A percentile compares a stretch with the other conserved stretches of the same genome.
Evolutionary conservation across 2,113 vertebrate genomes (phyloP).

Genomic region (Nycticorax nycticorax): DNA sequence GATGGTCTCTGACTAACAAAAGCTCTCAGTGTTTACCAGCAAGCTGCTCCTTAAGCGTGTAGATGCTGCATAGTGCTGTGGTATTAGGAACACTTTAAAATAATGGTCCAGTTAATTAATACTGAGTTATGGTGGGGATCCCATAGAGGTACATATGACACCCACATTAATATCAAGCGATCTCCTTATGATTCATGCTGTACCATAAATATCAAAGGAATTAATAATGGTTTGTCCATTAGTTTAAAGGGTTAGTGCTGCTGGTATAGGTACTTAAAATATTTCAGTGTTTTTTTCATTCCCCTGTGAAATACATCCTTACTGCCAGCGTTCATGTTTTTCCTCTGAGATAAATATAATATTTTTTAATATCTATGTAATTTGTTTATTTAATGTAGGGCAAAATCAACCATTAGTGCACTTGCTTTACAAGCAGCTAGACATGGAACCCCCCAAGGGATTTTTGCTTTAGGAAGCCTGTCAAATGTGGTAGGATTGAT

Average conservation of each 20-base stretch:
- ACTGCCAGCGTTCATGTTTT: background rate
- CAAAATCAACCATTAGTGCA: background rate
- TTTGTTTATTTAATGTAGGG: background rate
- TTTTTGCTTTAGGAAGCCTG: background rate
- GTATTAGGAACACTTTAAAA: background rate
- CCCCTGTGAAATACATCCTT: background rate
- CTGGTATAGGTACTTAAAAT: background rate
- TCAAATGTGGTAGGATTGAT: slow-evolving; percentile 10
- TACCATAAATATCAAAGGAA: background rate
- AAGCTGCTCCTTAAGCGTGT: background rate
- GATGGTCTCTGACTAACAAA: background rate
- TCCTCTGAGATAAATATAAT: background rate
- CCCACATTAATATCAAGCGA: background rate
- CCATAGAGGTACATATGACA: background rate
- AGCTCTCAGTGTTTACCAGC: background rate
- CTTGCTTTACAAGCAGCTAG: background rate
- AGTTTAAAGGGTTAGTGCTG: background rate
- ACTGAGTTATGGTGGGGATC: background rate
- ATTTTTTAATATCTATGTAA: background rate
- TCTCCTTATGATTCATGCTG: background rate
- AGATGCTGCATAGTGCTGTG: background rate
- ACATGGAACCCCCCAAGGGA: background rate
- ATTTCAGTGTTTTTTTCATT: background rate
- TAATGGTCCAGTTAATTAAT: background rate
- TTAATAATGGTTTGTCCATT: background rate